These are phyloP conservation scores for Pachypsylla venusta DNA, from an alignment of 1,140 invertebrate species.

Conservation along the genomic window DNA sequence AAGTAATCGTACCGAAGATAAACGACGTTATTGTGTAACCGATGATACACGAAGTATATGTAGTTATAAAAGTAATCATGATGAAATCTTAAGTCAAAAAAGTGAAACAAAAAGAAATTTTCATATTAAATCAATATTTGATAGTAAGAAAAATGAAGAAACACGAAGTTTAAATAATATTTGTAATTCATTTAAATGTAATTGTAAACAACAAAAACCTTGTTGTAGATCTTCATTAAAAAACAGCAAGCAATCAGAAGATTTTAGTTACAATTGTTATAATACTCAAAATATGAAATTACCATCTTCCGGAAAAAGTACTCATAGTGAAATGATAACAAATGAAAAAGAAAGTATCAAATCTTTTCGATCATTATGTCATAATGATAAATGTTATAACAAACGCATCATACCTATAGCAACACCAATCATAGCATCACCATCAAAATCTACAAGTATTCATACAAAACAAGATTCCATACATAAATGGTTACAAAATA, in stretches of 20 bases:
- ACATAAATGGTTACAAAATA: slow-evolving; percentile 4
- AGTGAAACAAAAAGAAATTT: background rate
- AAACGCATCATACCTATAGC: background rate
- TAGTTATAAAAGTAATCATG: background rate
- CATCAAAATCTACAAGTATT: background rate
- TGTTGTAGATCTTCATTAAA: background rate
- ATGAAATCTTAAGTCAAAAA: background rate
- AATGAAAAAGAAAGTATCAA: background rate
- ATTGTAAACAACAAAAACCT: background rate
- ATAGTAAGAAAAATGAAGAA: background rate
- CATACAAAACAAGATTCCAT: slow-evolving; percentile 7
- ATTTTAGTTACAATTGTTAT: background rate
- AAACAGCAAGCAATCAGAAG: no score
- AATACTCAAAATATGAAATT: background rate
- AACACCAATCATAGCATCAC: background rate
- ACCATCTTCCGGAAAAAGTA: background rate
- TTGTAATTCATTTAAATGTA: slow-evolving; percentile 4
- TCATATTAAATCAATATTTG: background rate
- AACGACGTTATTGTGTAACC: no score
- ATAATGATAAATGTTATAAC: background rate
- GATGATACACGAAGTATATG: background rate
- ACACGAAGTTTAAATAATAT: background rate
- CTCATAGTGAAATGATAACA: background rate
- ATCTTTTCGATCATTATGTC: background rate
- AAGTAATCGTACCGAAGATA: no score